These are phyloP conservation scores for Austrolebias charrua DNA, from an alignment of 2,797 vertebrate species.

Conservation along the genomic window DNA sequence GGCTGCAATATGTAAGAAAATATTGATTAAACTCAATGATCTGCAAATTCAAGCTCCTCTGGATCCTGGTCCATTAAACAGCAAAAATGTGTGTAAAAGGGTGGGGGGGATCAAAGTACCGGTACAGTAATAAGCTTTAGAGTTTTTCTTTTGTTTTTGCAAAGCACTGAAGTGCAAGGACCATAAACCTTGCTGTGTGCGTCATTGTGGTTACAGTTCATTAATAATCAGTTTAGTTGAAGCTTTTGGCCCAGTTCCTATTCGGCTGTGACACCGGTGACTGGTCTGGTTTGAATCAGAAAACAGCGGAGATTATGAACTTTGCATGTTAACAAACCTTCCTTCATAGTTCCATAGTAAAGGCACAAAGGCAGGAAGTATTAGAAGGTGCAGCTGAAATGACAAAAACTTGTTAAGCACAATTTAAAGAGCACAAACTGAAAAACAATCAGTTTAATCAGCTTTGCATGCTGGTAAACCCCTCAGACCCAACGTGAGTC, in stretches of 20 bases:
- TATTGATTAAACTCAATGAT: background rate
- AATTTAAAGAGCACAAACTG: conserved; percentile 1
- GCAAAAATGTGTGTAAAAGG: background rate
- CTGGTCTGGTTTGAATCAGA: conserved; percentile 32
- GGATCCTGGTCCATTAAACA: too few relatives aligned
- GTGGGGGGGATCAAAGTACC: too few relatives aligned
- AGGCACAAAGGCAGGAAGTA: conserved; percentile 51
- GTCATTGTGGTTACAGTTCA: conserved; percentile 43
- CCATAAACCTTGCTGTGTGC: conserved; percentile 24
- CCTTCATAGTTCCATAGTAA: conserved; percentile 7
- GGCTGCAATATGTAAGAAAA: background rate
- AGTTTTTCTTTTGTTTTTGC: conserved; percentile 20
- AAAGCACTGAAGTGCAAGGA: conserved; percentile 11
- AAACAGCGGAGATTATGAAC: conserved; percentile 42
- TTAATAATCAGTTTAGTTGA: conserved; percentile 59
- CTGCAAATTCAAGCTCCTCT: background rate
- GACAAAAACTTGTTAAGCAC: conserved; percentile 23
- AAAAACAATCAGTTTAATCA: conserved; percentile 27
- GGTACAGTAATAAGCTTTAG: conserved; percentile 14
- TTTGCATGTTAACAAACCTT: conserved; percentile 38
- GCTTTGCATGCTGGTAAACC: conserved; percentile 34
- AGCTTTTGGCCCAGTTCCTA: conserved; percentile 25
- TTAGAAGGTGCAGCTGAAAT: conserved; percentile 31
- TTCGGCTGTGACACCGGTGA: conserved; percentile 50
- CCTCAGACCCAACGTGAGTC: too few relatives aligned